A percentile compares a stretch with the other conserved stretches of the same genome.
phyloP scores from a whole-genome alignment of 2,797 vertebrate genomes.

The Paratrypauchen microcephalus region DNA sequence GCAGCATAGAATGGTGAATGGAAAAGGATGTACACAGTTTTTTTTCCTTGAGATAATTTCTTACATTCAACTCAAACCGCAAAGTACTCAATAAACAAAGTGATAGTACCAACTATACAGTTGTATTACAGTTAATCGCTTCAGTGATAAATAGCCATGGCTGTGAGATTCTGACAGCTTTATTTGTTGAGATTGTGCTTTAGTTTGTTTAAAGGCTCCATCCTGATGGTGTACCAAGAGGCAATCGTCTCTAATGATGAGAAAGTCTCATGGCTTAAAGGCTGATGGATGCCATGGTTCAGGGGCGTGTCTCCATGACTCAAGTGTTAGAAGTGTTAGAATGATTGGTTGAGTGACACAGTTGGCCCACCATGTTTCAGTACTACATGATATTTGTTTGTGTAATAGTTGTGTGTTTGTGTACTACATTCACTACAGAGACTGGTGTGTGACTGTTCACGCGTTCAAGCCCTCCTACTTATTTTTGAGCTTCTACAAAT shows the following conservation, averaged over 20 bases:
- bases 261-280: constrained; percentile 29
- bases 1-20: neutral
- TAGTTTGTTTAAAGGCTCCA: constrained; percentile 39
- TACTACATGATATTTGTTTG: constrained; percentile 25
- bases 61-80: neutral
- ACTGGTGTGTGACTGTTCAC: constrained; percentile 31
- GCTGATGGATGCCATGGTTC: constrained; percentile 28
- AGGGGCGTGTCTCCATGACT: constrained; percentile 5
- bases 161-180: constrained; percentile 22
- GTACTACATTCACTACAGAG: constrained; percentile 16
- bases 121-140: neutral
- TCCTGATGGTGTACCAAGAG: constrained; percentile 31
- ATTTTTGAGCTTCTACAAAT: constrained; percentile 40
- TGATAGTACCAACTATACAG: neutral
- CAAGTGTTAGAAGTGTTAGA: constrained; percentile 15
- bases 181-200: constrained; percentile 21
- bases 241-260: constrained; percentile 41
- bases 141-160: constrained; percentile 6
- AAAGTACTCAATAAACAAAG: neutral
- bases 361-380: neutral
- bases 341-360: constrained; percentile 13
- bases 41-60: neutral
- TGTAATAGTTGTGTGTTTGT: constrained; percentile 36
- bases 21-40: too few species aligned
- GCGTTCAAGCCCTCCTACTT: constrained; percentile 31